Evolutionary conservation across 2,888 invertebrate species (phyloP), one percentile per base, ranked within the genome.

Genomic region (Oeneis ivallda): DNA sequence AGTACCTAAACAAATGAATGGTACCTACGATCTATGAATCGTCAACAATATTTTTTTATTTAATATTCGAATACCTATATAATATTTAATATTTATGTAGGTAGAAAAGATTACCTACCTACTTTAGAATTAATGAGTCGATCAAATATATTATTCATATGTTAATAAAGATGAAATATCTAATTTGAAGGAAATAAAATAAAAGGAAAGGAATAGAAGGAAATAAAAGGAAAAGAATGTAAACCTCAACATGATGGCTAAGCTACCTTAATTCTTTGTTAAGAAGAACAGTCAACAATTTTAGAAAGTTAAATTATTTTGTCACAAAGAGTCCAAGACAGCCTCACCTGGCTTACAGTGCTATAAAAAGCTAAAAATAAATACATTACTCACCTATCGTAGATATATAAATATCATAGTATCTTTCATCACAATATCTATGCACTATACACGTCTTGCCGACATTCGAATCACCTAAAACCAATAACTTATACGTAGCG

Each of bases 361-460:
- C 80, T 77, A 79, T 81, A 77, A 86, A 86, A 85, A 85, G 80
- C 71, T 71, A 76, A 81, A 66, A 83, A 79, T 78, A 81, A 85
- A 86, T 82, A 80, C 74, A 75, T 75, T 68, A 91, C 95, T 95
- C 86, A 96, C 97, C 97, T 92, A 97, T 97, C 72, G 97, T 97
- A 57, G 96, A 96, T 91, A 97, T 97, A 89, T 97, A 97, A 74
- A 97, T 96, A 84, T 97, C 97, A 89, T 96, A 97, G 88, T 96
- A 97, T 78, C 96, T 93, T 87, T 97, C 97, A 85, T 97, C 97
- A 84, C 97, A 97, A 81, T 96, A 97, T 87, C 97, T 94, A 85
- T 97, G 97, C 77, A 97, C 96, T 76, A 97, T 96, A 88, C 97
- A 97, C 68, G 97, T 97, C 93, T 97, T 97, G 17, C 97, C 97